A percentile compares a stretch with the other conserved stretches of the same genome.
Evolutionary conservation across 92 coral and sea anemone species (phyloP).

Genomic region (Palythoa heliodiscus): DNA sequence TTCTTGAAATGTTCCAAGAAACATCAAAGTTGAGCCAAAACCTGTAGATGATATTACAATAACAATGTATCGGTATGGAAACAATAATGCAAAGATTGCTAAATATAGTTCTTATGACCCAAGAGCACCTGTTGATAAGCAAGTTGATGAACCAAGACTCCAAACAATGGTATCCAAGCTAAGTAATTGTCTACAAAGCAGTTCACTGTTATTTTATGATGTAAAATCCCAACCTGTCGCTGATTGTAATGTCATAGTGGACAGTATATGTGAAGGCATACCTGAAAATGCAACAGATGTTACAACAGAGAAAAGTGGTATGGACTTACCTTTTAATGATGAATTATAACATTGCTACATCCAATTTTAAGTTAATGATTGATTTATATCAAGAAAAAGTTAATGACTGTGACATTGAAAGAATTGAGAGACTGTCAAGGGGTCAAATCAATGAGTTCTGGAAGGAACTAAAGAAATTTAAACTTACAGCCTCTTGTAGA

Average conservation of each 20-base stretch:
- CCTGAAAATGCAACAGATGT: conserved; percentile 25
- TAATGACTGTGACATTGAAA: conserved; percentile 48
- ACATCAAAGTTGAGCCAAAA: conserved; percentile 49
- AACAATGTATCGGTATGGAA: conserved; percentile 48
- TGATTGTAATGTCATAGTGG: too few relatives aligned
- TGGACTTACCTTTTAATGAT: background rate
- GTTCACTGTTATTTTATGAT: too few relatives aligned
- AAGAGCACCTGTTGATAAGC: conserved; percentile 56
- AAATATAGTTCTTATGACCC: conserved; percentile 54
- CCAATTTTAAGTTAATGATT: conserved; percentile 34
- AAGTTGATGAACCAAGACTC: conserved; percentile 36
- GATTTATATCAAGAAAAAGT: conserved; percentile 41
- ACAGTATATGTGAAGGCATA: background rate
- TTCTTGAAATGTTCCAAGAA: conserved; percentile 51
- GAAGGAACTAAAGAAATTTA: conserved; percentile 43
- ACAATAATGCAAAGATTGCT: conserved; percentile 32
- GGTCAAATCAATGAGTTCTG: conserved; percentile 55
- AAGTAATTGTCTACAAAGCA: too few relatives aligned
- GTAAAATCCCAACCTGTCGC: too few relatives aligned
- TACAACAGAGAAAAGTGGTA: background rate
- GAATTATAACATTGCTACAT: background rate
- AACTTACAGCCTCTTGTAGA: conserved; percentile 55
- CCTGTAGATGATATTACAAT: conserved; percentile 53
- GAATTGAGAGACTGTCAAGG: conserved; percentile 52
- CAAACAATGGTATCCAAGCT: background rate